Evolutionary conservation across 2,113 vertebrate species (phyloP).

Genomic region (Seriola dumerili): DNA sequence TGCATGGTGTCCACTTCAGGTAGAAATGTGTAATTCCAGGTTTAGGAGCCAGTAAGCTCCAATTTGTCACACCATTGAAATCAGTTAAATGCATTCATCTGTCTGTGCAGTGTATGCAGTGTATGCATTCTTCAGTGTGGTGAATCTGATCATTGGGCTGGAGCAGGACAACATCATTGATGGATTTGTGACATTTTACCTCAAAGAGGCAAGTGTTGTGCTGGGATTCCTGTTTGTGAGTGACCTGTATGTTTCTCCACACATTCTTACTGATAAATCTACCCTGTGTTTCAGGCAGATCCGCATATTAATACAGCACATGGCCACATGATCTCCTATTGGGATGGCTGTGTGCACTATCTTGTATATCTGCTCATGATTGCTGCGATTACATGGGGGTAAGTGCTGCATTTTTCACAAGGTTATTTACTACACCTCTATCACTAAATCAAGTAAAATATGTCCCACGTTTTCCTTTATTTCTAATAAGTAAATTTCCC

Average conservation of each 20-base stretch:
- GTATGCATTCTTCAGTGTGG: slow-evolving; percentile 92
- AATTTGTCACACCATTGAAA: neutral
- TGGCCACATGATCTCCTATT: slow-evolving; percentile 94
- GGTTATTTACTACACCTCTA: neutral
- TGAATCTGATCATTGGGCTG: slow-evolving; percentile 93
- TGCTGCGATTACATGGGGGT: slow-evolving; percentile 96
- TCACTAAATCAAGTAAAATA: neutral
- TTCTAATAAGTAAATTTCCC: neutral
- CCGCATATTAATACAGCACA: slow-evolving; percentile 93
- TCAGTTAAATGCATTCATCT: slow-evolving; percentile 5
- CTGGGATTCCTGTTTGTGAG: neutral
- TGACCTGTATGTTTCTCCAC: neutral
- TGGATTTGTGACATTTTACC: slow-evolving; percentile 94
- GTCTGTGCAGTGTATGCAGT: slow-evolving; percentile 88
- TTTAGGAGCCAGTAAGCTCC: neutral
- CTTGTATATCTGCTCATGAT: slow-evolving; percentile 97
- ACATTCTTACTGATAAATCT: neutral
- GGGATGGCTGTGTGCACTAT: slow-evolving; percentile 96
- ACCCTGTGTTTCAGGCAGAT: slow-evolving; percentile 84
- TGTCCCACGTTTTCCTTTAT: no score
- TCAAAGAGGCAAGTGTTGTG: slow-evolving; percentile 88
- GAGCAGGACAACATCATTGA: slow-evolving; percentile 97
- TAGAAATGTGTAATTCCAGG: neutral
- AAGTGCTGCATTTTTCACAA: slow-evolving; percentile 63
- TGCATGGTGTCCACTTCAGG: neutral